Evolutionary conservation across 2,888 invertebrate genomes (phyloP).

Genomic region (Yponomeuta plumbellus): DNA sequence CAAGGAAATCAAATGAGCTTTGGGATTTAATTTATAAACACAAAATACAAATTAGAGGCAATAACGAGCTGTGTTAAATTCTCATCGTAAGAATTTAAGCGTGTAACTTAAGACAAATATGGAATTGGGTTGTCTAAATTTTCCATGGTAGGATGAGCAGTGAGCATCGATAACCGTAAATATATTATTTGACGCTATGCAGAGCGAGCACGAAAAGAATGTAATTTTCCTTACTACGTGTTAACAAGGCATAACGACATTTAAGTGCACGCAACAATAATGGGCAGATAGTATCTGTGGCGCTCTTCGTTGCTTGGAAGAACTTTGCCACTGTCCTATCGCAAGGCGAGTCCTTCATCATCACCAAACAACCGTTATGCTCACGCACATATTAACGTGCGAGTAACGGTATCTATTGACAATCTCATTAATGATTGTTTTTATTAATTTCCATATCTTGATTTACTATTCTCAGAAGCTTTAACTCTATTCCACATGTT

Average conservation of each 20-base stretch:
- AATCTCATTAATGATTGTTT: neutral
- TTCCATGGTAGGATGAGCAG: constrained; percentile 58
- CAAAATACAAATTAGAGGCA: neutral
- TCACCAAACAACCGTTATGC: constrained; percentile 13
- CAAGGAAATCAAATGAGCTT: neutral
- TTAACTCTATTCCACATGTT: neutral
- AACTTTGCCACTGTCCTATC: neutral
- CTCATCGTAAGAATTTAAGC: neutral
- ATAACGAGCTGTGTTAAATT: neutral
- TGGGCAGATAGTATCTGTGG: constrained; percentile 63
- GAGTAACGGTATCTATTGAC: neutral
- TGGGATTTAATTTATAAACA: neutral
- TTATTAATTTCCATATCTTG: neutral
- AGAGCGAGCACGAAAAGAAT: constrained; percentile 59
- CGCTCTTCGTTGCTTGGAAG: constrained; percentile 35
- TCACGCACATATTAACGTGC: neutral
- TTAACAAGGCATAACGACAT: constrained; percentile 71
- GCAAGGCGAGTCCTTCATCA: constrained; percentile 8
- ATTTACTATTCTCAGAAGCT: neutral
- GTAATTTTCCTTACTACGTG: constrained; percentile 74
- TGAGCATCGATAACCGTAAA: constrained; percentile 67
- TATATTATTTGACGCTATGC: constrained; percentile 46
- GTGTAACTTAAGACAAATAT: constrained; percentile 27
- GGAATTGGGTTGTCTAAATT: constrained; percentile 30
- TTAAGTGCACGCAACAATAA: constrained; percentile 72